Base-by-base conservation (phyloP, 92 coral and sea anemone genomes). In the Nematostella vectensis region DNA sequence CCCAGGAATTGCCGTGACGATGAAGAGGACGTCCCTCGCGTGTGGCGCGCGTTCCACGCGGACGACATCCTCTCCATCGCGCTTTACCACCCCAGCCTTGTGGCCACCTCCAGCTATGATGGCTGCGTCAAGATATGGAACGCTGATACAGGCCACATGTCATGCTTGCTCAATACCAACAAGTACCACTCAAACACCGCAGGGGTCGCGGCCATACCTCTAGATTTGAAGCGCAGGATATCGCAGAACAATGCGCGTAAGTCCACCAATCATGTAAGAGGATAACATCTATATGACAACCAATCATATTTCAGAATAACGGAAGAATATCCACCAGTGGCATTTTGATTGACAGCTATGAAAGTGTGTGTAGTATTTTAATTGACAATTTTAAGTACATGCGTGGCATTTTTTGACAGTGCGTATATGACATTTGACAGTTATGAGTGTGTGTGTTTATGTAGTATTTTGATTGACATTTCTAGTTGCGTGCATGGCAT, bases 51-150 rank as follows among this genome's bases (percentile, higher is more conserved):
- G 39, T 85, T 85, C 52, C 99, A 93, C 74, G 70, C 81, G 27
- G 99, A 93, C 23, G 99, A 93, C 64, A 93, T 93, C 39, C 74
- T 93, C 54, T 86, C 91, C 0, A 88, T 88, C 15, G 86, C 77
- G 12, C 71, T 86, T 36, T 80, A 93, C 75, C 76, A 65, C 15
- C 82, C 85, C 18, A 80, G 69, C 17, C 51, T 80, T 18, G 85
- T 78, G 39, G 99, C 99, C n/a, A 86, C 99, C 15, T 78, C 96
- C 28, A 72, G 93, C 37, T 93, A 93, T 57, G 95, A 93, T 55
- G 99, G 99, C 0, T 89, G 81, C 24, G 79, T 93, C 31, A 93
- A 93, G 53, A 82, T 93, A 4, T 93, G 99, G 99, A 86, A 82
- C 60, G 57, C 86, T 40, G 99, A 93, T 26, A 93, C 88, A 22